Evolutionary conservation across 2,797 vertebrate genomes (phyloP), one percentile per base, ranked within the genome.

Genomic region (Acanthiza pusilla): DNA sequence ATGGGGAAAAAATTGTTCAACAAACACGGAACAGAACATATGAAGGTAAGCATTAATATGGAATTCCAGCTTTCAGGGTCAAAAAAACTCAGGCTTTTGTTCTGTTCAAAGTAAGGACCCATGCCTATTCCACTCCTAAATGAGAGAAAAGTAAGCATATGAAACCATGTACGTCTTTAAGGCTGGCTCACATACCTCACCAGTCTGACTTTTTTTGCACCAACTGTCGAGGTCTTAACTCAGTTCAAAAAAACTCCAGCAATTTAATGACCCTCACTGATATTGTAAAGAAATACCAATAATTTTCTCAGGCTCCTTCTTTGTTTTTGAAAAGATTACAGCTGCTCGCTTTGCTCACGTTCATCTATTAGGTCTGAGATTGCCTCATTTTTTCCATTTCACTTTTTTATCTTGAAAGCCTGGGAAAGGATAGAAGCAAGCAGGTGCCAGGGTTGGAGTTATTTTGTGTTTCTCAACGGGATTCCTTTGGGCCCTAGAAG

Each of bases 11-110:
- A 96, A 99, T 99, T 91, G 99, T 99, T 29, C 97, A 98, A 62
- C 98, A 96, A 94, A 99, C 99, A 97, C 98, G 99, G 98, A 99
- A 99, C 97, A 97, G 98, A 96, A 99, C 99, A 1, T 99, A 99
- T 20, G 99, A 99, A 99, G 99, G 99, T 99, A 98, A 96, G 91
- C 78, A n/a, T 81, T 91, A 61, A 6, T 72, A n/a, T 6, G 10
- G 19, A 81, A 48, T 63, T 72, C 32, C 29, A 48, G 7, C 17
- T 85, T 79, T 77, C 13, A 51, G 42, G 68, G 20, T 85, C 1
- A 65, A 51, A 88, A 47, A 83, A 29, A 13, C 5, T 67, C 32
- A 72, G 40, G 21, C 66, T 50, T 71, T 80, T 61, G 13, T 51
- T 71, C 14, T 70, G 18, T 66, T 26, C 45, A 48, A 81, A 86